Base-by-base conservation (phyloP, 2,888 invertebrate species). In the Biston stratarius region DNA sequence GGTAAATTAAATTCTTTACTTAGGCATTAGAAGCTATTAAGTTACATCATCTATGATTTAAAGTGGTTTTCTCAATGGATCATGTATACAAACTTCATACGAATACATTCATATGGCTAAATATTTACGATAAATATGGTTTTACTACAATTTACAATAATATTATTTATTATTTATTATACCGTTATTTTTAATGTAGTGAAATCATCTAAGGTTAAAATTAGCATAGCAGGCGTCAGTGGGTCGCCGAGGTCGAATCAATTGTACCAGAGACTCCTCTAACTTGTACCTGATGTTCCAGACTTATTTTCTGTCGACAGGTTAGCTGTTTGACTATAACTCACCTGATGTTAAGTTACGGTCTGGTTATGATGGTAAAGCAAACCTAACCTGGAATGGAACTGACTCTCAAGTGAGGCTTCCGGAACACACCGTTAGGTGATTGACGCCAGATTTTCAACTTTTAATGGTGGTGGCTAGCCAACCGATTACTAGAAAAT, bases 171-270 rank as follows among this genome's bases (percentile, higher is more conserved):
- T n/a, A n/a, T n/a, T n/a, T n/a, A 14, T 15, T 40, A n/a, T 48
- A 15, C 61, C 52, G 61, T 53, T 61, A 53, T 6, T 38, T 53
- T 15, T 44, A 61, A 61, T 65, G 55, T 59, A 14, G 42, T 42
- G 42, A 59, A 59, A 40, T 40, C 49, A 14, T 33, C 24, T 47
- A 11, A 24, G 6, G n/a, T 15, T 24, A 0, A 51, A 12, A 66
- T 66, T 57, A 47, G n/a, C 61, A 51, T 67, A 52, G 42, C 0
- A 58, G 40, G 36, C 52, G 34, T 14, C 12, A 6, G 11, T 42
- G 60, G 65, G 58, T 51, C 61, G 56, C 24, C 6, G 11, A 65
- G 51, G 61, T 61, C 38, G 42, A 14, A 6, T 56, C 7, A 34
- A 24, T 55, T 42, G 42, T 42, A 24, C 55, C 12, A 40, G 10